Evolutionary conservation across 1,140 invertebrate genomes (phyloP), one percentile per base, ranked within the genome.

Genomic region (Drosophila tropicalis): DNA sequence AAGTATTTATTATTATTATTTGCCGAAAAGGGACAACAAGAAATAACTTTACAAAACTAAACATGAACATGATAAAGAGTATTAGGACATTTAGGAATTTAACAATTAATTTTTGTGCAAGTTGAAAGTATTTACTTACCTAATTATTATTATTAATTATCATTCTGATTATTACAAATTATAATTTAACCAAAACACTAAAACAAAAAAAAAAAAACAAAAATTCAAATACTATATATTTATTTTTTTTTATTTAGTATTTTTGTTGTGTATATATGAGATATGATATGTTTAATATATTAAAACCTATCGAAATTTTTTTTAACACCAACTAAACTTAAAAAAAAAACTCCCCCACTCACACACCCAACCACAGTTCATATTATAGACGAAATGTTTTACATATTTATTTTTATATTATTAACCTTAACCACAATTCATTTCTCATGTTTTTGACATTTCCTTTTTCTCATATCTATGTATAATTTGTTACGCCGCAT

Each of bases 101-200:
- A 83, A 83, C 80, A 68, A 79, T 70, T 76, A 67, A 83, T 85
- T 84, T 84, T 90, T 89, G 85, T 89, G 85, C 85, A 90, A 89
- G 85, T 89, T 89, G 85, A 89, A 90, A 90, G 81, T 84, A 51
- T 51, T 51, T 51, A 51, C 17, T 51, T 51, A 22, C 17, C 17
- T 51, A 51, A 51, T 51, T 51, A 51, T 51, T 51, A 22, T 22
- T 51, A 47, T 47, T 47, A 51, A 47, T 47, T 47, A 51, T 51
- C 17, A 51, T 51, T 51, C 44, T 51, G 44, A 51, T 51, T 51
- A 22, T 51, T 51, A 47, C 44, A 51, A 6, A 51, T 51, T 51
- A 51, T 51, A 2, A 51, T 51, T 51, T 51, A 51, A 51, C 44
- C 44, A 29, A 51, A 51, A 51, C 44, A 51, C 44, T 51, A 51